phyloP scores from a whole-genome alignment of 2,113 vertebrate genomes.

The Verasper variegatus region DNA sequence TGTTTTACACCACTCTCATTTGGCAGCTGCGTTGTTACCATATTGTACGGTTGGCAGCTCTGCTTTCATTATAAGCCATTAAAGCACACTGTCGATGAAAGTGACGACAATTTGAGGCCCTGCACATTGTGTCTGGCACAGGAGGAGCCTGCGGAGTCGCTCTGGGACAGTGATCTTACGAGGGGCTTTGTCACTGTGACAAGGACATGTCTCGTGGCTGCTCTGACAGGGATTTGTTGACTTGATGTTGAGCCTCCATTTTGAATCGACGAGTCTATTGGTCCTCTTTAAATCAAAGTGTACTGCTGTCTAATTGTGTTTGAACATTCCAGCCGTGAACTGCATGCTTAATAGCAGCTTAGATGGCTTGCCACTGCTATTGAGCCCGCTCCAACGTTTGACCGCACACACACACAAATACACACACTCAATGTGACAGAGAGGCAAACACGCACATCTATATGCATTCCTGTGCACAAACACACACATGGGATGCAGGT shows the following conservation, averaged over 20 bases:
- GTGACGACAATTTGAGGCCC: slow-evolving; percentile 24
- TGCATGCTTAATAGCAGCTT: slow-evolving; percentile 76
- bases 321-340: slow-evolving; percentile 73
- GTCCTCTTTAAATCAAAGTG: slow-evolving; percentile 76
- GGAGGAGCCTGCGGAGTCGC: slow-evolving; percentile 28
- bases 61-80: slow-evolving; percentile 27
- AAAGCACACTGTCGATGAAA: slow-evolving; percentile 18
- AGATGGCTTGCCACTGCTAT: slow-evolving; percentile 47
- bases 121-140: slow-evolving; percentile 27
- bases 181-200: slow-evolving; percentile 69
- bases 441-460: neutral
- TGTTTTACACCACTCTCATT: slow-evolving; percentile 4
- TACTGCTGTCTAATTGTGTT: slow-evolving; percentile 77
- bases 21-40: neutral
- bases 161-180: slow-evolving; percentile 48
- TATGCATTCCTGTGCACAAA: neutral
- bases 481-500: slow-evolving; percentile 1
- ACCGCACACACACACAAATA: neutral
- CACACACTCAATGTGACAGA: slow-evolving; percentile 4
- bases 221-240: slow-evolving; percentile 75
- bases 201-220: slow-evolving; percentile 64
- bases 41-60: neutral
- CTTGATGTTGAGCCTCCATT: slow-evolving; percentile 76
- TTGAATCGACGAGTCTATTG: slow-evolving; percentile 73
- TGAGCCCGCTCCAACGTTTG: slow-evolving; percentile 43